Base-by-base conservation (phyloP, 2,797 vertebrate genomes). In the Ambastaia sidthimunki region DNA sequence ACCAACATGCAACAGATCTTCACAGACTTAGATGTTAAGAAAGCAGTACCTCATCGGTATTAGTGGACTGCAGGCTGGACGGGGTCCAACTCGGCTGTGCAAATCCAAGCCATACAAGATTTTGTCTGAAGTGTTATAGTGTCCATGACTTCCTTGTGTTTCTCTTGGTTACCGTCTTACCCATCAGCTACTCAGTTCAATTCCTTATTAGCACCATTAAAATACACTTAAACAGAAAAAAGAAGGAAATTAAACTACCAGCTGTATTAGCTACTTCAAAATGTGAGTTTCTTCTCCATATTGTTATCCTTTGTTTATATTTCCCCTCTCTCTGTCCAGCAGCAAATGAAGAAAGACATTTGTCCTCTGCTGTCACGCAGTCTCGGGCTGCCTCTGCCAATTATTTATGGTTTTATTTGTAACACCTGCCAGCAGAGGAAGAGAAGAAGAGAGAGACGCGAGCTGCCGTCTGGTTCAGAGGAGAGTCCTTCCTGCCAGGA, bases 81-180 rank as follows among this genome's bases (percentile, higher is more conserved):
- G 47, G 76, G 21, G 78, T 85, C 91, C 91, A 91, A 86, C 87
- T 82, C 82, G 86, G 86, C 87, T 76, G 86, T 89, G 90, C 87
- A 89, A 90, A 91, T 92, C 91, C 89, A 87, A 87, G 87, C 92
- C 90, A 87, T 88, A 86, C 84, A 84, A 83, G 89, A 87, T 87
- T 90, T 90, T 85, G 86, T 62, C 85, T 81, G 88, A 89, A 86
- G 82, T 85, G 75, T 87, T 85, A 85, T 83, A 85, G 77, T 89
- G 92, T 93, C 93, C 94, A 94, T 94, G 89, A 89, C 91, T 89
- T 89, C 92, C 92, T 93, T 88, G 91, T 83, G 91, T 93, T 90
- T 91, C 92, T 93, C 88, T 79, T 73, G 84, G 89, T 71, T 91
- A 75, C 65, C 71, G 67, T 79, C 73, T 76, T 82, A 80, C 50